These are phyloP conservation scores for Xiphias gladius DNA, from an alignment of 2,113 vertebrate species.

Conservation along the genomic window DNA sequence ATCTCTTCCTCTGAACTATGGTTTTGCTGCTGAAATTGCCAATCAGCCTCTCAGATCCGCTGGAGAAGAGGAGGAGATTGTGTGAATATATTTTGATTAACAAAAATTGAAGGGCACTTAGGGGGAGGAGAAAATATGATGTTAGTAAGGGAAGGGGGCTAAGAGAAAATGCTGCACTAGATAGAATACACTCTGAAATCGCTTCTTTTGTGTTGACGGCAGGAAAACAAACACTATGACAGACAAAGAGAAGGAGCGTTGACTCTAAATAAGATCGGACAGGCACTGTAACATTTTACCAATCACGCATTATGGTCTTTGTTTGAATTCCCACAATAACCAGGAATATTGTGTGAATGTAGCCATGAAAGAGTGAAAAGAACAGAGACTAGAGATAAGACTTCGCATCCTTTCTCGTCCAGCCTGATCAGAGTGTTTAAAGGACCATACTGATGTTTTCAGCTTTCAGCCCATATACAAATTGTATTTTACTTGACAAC, in stretches of 20 bases:
- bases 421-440: background rate
- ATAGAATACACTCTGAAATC: conserved; percentile 31
- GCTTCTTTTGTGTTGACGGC: conserved; percentile 17
- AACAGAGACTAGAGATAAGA: background rate
- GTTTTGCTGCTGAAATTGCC: conserved; percentile 81
- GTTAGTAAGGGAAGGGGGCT: conserved; percentile 28
- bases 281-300: background rate
- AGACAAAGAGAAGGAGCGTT: conserved; percentile 24
- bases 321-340: conserved; percentile 8
- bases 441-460: background rate
- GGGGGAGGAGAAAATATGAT: conserved; percentile 62
- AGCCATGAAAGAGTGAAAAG: background rate
- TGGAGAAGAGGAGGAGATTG: conserved; percentile 75
- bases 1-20: conserved; percentile 71
- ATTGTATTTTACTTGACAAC: background rate
- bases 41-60: conserved; percentile 82
- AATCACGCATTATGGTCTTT: background rate
- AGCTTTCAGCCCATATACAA: background rate
- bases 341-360: background rate
- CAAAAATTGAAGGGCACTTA: conserved; percentile 79
- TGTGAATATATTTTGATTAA: conserved; percentile 86
- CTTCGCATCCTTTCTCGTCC: background rate
- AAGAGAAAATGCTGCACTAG: conserved; percentile 61
- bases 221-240: conserved; percentile 40
- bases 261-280: conserved; percentile 14